A percentile compares a stretch with the other conserved stretches of the same genome.
phyloP scores from a whole-genome alignment of 2,797 vertebrate species.

The Valencia hispanica region DNA sequence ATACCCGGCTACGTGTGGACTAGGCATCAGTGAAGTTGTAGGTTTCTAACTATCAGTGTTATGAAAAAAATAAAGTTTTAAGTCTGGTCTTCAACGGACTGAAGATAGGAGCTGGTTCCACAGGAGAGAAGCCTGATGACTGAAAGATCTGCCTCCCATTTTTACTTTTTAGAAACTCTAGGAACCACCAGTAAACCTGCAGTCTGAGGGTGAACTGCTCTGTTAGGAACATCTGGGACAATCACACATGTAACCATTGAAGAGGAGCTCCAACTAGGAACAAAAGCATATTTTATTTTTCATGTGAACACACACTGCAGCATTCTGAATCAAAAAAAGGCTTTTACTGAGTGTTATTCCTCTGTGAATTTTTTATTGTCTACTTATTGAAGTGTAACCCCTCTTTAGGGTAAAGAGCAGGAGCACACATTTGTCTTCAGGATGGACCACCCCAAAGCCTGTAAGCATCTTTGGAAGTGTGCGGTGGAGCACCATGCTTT shows the following conservation, averaged over 20 bases:
- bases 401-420: constrained; percentile 92
- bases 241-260: background rate
- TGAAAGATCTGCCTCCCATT: background rate
- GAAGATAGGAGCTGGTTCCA: background rate
- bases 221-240: background rate
- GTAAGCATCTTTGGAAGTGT: constrained; percentile 99
- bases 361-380: background rate
- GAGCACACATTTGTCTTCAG: constrained; percentile 98
- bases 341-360: background rate
- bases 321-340: background rate
- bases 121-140: background rate
- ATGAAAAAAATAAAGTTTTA: background rate
- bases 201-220: background rate
- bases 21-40: too few relatives aligned
- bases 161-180: background rate
- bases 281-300: background rate
- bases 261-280: background rate
- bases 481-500: constrained; percentile 99
- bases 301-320: background rate
- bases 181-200: background rate
- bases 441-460: constrained; percentile 98
- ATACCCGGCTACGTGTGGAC: too few relatives aligned
- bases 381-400: background rate
- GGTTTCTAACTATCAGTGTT: too few relatives aligned
- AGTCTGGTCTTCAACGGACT: background rate